Conservation (phyloP, 2,113 vertebrate species). For the Herpetotheres cachinnans region DNA sequence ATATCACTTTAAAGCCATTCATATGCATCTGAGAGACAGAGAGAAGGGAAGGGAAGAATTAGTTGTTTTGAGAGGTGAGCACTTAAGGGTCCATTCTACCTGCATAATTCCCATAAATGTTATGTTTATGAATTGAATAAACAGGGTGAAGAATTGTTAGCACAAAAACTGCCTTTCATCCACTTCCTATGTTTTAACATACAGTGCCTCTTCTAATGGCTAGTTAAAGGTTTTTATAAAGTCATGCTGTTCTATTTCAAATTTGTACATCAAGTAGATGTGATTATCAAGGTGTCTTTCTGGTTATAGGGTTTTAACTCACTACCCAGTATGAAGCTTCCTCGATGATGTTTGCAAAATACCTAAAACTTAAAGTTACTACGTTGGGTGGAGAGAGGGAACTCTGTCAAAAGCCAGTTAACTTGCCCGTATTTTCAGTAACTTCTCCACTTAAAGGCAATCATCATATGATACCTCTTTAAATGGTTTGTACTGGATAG, state of each 20-base stretch:
- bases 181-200: background rate
- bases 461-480: background rate
- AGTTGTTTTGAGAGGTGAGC: slow-evolving; percentile 32
- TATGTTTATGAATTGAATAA: slow-evolving; percentile 19
- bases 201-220: background rate
- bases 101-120: slow-evolving; percentile 10
- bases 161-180: background rate
- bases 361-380: background rate
- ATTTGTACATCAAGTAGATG: background rate
- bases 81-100: slow-evolving; percentile 33
- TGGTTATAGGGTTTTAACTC: background rate
- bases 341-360: background rate
- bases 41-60: slow-evolving; percentile 2
- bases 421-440: background rate
- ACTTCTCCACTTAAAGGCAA: background rate
- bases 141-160: background rate
- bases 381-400: background rate
- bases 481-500: background rate
- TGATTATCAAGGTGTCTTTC: background rate
- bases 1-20: slow-evolving; percentile 61
- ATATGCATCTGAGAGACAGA: background rate
- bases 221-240: background rate
- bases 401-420: background rate
- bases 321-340: background rate
- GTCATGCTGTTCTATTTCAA: background rate